phyloP scores from a whole-genome alignment of 1,140 invertebrate species.

The Nebria ingens region DNA sequence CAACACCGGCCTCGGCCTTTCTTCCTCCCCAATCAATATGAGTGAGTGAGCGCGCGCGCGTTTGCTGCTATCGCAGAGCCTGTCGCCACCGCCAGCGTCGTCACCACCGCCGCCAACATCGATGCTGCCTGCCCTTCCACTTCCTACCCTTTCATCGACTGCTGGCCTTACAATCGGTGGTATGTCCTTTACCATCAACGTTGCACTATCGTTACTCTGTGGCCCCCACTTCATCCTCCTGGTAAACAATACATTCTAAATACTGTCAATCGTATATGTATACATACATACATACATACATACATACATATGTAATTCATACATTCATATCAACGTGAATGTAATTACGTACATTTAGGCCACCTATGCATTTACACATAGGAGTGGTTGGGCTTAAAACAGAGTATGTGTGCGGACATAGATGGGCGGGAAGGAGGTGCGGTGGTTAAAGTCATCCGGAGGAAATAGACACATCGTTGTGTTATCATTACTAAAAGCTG shows the following conservation, averaged over 20 bases:
- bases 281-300: neutral
- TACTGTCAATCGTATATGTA: neutral
- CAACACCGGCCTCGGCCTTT: neutral
- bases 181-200: no score
- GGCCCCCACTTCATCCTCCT: neutral
- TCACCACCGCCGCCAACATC: slow-evolving; percentile 2
- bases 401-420: no score
- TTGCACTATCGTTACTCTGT: no score
- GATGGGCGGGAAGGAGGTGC: no score
- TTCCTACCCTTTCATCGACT: slow-evolving; percentile 11
- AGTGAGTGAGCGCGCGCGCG: slow-evolving; percentile 16
- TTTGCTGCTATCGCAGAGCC: slow-evolving; percentile 25
- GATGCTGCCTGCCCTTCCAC: slow-evolving; percentile 8
- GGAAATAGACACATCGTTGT: no score
- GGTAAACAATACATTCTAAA: neutral
- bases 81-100: slow-evolving; percentile 23
- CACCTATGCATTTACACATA: no score
- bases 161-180: no score
- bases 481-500: no score
- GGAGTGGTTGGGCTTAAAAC: no score
- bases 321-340: no score
- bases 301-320: neutral
- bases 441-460: no score
- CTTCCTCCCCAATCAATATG: slow-evolving; percentile 27
- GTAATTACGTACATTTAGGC: no score